Conservation (phyloP, 2,797 vertebrate species). For the Nannoperca obscura region DNA sequence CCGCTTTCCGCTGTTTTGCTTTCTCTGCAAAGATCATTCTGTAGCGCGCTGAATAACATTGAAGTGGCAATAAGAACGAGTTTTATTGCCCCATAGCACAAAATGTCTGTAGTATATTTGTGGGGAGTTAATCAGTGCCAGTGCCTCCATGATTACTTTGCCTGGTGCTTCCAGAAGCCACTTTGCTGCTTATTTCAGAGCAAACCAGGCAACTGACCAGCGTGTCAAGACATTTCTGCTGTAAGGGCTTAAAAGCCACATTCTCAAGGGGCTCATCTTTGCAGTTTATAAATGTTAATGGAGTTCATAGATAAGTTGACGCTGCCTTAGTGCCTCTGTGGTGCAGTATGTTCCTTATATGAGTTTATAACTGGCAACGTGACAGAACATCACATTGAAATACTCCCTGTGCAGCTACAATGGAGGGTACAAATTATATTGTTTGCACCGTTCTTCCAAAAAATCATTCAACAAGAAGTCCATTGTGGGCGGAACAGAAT, state of each 20-base stretch:
- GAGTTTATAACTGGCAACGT: constrained; percentile 17
- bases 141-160: constrained; percentile 35
- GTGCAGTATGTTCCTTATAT: constrained; percentile 23
- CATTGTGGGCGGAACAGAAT: constrained; percentile 5
- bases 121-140: constrained; percentile 42
- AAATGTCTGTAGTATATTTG: constrained; percentile 31
- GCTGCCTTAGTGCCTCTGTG: constrained; percentile 5
- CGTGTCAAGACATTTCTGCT: constrained; percentile 30
- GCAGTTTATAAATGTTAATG: constrained; percentile 42
- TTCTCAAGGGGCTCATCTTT: constrained; percentile 3
- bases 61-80: constrained; percentile 28
- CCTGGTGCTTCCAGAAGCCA: neutral
- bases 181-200: constrained; percentile 7
- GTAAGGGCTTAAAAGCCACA: constrained; percentile 23
- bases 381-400: constrained; percentile 3
- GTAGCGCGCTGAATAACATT: constrained; percentile 16
- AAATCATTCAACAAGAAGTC: constrained; percentile 1
- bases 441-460: neutral
- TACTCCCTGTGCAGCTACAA: neutral
- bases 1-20: constrained; percentile 2
- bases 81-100: constrained; percentile 40
- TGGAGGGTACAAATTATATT: neutral
- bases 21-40: constrained; percentile 24
- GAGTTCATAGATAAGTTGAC: constrained; percentile 45
- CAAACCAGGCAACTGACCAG: constrained; percentile 24